Evolutionary conservation across 2,797 vertebrate species (phyloP), one percentile per base, ranked within the genome.

Genomic region (Rallus crepitans): DNA sequence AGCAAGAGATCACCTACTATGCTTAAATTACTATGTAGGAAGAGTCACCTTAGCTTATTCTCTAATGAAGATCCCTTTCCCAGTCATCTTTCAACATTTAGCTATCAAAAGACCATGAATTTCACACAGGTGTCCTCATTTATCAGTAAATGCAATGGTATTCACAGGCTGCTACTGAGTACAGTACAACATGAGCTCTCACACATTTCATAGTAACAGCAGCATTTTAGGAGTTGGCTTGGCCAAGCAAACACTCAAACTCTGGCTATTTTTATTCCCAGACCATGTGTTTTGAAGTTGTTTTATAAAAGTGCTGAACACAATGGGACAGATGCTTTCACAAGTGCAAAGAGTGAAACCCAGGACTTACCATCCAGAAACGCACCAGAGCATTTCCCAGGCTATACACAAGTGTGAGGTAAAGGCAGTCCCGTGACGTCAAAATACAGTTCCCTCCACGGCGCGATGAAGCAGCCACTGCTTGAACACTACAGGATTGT

Each of bases 381-480:
- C 0, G 5, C n/a, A 69, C 52, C 39, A 72, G 56, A 60, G 57
- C 30, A 61, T 48, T 94, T 87, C 48, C 66, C 2, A 4, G 30
- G 45, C 71, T 45, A 37, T 9, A 64, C 33, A 7, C 13, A 52
- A 66, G 40, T 11, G 7, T 4, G 2, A 70, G 55, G 21, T 12
- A 56, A 88, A 90, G 68, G 37, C 81, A 87, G 28, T 56, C 70
- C 57, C 12, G 3, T 1, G 0, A 39, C 0, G 0, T 20, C 71
- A 42, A 81, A 96, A 81, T 3, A 65, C 21, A 52, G 79, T 39
- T 68, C 87, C 71, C 69, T 81, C 56, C 30, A 35, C 61, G 33
- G 57, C 21, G 30, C 0, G 0, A 69, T 10, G 28, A 80, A 89
- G 90, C 70, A 77, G 70, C 3, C 0, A 2, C 73, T 0, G 0